Evolutionary conservation across 2,888 invertebrate species (phyloP).

Genomic region (Galerucella pusilla): DNA sequence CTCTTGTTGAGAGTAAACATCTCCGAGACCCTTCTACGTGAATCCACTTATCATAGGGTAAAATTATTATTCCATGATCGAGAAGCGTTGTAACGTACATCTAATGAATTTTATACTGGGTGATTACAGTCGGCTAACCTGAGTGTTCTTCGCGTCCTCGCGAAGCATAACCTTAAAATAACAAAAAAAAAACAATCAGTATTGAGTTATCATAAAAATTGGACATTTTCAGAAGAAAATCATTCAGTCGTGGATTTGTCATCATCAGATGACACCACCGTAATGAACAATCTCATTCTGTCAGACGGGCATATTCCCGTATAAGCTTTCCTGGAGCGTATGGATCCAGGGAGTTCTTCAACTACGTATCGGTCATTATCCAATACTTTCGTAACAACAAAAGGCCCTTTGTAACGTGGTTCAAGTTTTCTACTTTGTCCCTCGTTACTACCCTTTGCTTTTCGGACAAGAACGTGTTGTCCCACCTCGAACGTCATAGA

Average conservation of each 20-base stretch:
- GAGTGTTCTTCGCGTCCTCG: background rate
- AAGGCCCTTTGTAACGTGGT: conserved; percentile 45
- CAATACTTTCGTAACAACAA: conserved; percentile 41
- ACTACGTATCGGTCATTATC: conserved; percentile 47
- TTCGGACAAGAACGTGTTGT: no score
- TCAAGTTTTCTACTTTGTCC: conserved; percentile 47
- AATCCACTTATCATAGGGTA: no score
- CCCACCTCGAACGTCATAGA: no score
- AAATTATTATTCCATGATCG: no score
- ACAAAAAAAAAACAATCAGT: background rate
- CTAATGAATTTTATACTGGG: no score
- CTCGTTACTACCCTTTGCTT: no score
- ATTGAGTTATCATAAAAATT: background rate
- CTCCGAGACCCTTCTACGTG: no score
- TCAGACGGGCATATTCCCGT: conserved; percentile 45
- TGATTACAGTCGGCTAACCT: background rate
- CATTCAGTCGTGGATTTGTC: background rate
- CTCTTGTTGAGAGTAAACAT: no score
- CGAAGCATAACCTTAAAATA: background rate
- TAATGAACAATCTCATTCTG: conserved; percentile 7
- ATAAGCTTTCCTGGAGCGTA: conserved; percentile 40
- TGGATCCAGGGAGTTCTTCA: conserved; percentile 40
- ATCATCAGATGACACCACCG: background rate
- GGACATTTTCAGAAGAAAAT: background rate
- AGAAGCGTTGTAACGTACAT: no score